A percentile compares a stretch with the other conserved stretches of the same genome.
Conservation (phyloP, 2,797 vertebrate species). For the Notamacropus eugenii region DNA sequence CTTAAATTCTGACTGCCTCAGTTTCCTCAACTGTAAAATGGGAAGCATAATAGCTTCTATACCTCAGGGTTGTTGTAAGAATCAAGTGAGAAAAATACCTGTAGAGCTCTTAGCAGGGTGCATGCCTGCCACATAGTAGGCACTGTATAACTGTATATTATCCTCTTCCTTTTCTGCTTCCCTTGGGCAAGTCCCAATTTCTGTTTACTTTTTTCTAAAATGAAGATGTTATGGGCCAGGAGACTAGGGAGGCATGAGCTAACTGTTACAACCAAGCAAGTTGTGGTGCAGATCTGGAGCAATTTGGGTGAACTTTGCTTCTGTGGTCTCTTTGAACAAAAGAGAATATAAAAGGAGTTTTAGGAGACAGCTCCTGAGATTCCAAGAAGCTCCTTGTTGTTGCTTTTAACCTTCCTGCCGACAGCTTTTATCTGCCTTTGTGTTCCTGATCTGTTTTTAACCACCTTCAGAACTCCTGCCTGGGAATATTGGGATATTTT, state of each 20-base stretch:
- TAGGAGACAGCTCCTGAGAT: background rate
- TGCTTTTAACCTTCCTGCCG: background rate
- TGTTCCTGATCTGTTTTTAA: background rate
- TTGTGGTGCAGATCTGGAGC: background rate
- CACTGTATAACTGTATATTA: too few species aligned
- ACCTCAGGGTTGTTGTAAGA: background rate
- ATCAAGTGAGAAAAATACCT: too few species aligned
- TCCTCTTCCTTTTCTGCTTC: too few species aligned
- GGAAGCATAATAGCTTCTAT: background rate
- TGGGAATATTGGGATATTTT: background rate
- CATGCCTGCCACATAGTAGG: too few species aligned
- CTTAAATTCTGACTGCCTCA: background rate
- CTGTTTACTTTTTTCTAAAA: background rate
- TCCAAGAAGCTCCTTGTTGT: background rate
- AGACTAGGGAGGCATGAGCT: background rate
- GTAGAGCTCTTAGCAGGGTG: too few species aligned
- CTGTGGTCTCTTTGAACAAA: background rate
- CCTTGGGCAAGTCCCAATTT: background rate
- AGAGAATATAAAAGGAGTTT: background rate
- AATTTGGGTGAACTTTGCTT: background rate
- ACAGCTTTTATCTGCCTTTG: background rate
- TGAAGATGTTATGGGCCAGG: too few species aligned
- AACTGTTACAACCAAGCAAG: background rate
- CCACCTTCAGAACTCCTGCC: background rate
- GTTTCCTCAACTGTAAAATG: background rate